Evolutionary conservation across 2,113 vertebrate genomes (phyloP).

Genomic region (Loxodonta africana): DNA sequence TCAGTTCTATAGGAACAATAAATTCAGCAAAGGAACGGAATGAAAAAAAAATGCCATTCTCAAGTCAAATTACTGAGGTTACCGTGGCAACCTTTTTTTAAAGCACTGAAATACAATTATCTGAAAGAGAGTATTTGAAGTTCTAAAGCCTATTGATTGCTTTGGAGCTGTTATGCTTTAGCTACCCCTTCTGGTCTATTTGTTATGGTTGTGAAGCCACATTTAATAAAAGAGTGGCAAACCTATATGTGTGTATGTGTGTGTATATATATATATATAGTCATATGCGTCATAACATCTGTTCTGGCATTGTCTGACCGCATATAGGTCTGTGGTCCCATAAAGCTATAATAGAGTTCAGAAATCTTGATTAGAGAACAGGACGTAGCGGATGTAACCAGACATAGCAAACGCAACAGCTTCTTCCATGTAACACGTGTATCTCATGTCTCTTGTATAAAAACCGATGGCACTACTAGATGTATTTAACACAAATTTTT

Average conservation of each 20-base stretch:
- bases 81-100: slow-evolving; percentile 58
- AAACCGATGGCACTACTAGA: no score
- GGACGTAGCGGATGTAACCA: no score
- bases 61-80: slow-evolving; percentile 53
- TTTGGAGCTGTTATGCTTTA: slow-evolving; percentile 56
- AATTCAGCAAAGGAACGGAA: not conserved
- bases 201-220: slow-evolving; percentile 39
- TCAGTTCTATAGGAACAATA: not conserved
- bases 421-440: no score
- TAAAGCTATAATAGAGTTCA: no score
- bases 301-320: no score
- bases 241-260: not conserved
- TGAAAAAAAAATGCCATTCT: slow-evolving; percentile 6
- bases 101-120: slow-evolving; percentile 44
- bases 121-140: slow-evolving; percentile 55
- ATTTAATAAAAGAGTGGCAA: slow-evolving; percentile 39
- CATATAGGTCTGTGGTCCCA: no score
- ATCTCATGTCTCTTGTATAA: no score
- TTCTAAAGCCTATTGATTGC: slow-evolving; percentile 45
- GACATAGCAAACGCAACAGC: no score
- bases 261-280: no score
- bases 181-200: slow-evolving; percentile 35
- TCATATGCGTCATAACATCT: no score
- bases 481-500: no score
- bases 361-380: no score